phyloP scores from a whole-genome alignment of 2,888 invertebrate species.

The Steinernema hermaphroditum region DNA sequence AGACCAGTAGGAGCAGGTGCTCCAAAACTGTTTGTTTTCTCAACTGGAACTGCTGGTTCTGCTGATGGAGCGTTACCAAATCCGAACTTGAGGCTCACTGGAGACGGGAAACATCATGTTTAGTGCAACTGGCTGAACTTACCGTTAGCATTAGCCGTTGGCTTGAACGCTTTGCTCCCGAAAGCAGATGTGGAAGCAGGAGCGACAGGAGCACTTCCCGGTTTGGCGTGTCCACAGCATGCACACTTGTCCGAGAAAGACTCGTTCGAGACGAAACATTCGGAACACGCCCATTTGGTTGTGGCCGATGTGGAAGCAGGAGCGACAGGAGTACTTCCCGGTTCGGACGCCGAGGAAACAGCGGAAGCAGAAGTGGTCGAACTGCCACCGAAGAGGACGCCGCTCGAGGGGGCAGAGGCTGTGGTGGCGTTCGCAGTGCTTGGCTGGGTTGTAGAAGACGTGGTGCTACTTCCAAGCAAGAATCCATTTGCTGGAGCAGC shows the following conservation, averaged over 20 bases:
- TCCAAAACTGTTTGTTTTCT: too few relatives aligned
- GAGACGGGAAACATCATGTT: neutral
- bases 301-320: neutral
- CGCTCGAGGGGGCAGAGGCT: too few relatives aligned
- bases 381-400: too few relatives aligned
- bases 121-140: neutral
- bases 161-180: neutral
- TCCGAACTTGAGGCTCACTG: neutral
- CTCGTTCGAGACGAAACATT: neutral
- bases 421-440: too few relatives aligned
- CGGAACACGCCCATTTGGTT: neutral
- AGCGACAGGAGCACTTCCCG: neutral
- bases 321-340: neutral
- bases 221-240: neutral
- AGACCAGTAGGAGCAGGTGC: neutral
- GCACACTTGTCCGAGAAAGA: neutral
- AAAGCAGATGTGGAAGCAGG: neutral
- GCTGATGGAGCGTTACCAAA: too few relatives aligned
- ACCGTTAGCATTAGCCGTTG: neutral
- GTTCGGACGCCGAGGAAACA: neutral
- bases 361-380: too few relatives aligned
- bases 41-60: too few relatives aligned
- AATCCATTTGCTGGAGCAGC: too few relatives aligned
- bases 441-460: too few relatives aligned
- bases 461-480: too few relatives aligned